These are phyloP conservation scores for Gonatopus flavifemur DNA, from an alignment of 1,140 invertebrate species.

Conservation along the genomic window DNA sequence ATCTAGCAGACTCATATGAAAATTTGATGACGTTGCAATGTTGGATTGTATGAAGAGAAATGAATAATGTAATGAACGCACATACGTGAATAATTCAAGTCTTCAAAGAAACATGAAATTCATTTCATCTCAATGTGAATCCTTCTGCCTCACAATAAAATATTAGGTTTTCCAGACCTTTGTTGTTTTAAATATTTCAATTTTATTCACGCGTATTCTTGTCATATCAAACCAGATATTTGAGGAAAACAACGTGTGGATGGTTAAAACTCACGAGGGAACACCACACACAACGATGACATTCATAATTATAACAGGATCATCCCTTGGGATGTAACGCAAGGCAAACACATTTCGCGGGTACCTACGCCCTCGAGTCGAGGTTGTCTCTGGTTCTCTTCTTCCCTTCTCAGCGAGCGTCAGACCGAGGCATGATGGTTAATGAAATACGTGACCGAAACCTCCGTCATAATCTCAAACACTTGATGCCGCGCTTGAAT, in stretches of 20 bases:
- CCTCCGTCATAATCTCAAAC: slow-evolving; percentile 57
- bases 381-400: slow-evolving; percentile 21
- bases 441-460: slow-evolving; percentile 60
- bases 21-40: too few species aligned
- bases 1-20: too few species aligned
- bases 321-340: slow-evolving; percentile 46
- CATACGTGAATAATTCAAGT: too few species aligned
- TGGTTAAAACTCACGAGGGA: slow-evolving; percentile 2
- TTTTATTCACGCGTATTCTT: too few species aligned
- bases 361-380: slow-evolving; percentile 31
- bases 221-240: not conserved
- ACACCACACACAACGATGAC: slow-evolving; percentile 44
- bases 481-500: slow-evolving; percentile 48
- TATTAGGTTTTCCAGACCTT: too few species aligned
- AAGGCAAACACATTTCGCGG: slow-evolving; percentile 51
- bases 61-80: too few species aligned
- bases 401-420: slow-evolving; percentile 10
- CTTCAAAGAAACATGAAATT: too few species aligned
- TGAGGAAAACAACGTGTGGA: slow-evolving; percentile 13
- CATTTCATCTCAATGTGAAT: too few species aligned
- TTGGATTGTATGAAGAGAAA: too few species aligned
- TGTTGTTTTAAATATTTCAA: too few species aligned
- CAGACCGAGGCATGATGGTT: slow-evolving; percentile 42
- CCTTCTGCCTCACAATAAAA: too few species aligned
- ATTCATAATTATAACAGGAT: slow-evolving; percentile 55